phyloP scores from a whole-genome alignment of 2,888 invertebrate species.

The Octonoba sinensis region DNA sequence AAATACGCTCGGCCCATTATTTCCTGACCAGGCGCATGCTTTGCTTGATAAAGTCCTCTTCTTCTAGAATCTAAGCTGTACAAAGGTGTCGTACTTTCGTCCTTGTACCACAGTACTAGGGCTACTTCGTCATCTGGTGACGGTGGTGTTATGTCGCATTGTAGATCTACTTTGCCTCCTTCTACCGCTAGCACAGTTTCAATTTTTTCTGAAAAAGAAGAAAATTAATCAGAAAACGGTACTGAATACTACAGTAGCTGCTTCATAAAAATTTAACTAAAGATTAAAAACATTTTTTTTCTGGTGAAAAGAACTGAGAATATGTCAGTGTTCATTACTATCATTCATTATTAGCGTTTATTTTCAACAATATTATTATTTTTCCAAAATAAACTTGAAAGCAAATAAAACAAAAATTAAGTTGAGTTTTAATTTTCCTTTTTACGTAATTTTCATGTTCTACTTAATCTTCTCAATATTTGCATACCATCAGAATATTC shows the following conservation, averaged over 20 bases:
- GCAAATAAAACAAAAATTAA: too few relatives aligned
- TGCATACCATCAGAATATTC: too few relatives aligned
- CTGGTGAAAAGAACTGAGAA: neutral
- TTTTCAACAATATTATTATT: too few relatives aligned
- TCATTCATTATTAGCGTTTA: too few relatives aligned
- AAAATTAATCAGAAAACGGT: neutral
- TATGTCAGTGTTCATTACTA: neutral
- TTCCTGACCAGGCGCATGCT: constrained; percentile 80
- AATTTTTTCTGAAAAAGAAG: constrained; percentile 60
- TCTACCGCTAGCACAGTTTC: constrained; percentile 68
- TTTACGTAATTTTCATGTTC: too few relatives aligned
- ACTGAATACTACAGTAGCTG: neutral
- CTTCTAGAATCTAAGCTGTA: constrained; percentile 66
- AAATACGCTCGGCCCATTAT: constrained; percentile 90
- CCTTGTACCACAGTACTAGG: constrained; percentile 91
- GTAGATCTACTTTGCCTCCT: constrained; percentile 78
- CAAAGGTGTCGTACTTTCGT: constrained; percentile 84
- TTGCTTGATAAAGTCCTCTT: constrained; percentile 66
- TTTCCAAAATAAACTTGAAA: too few relatives aligned
- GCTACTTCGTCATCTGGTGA: constrained; percentile 86
- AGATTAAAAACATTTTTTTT: neutral
- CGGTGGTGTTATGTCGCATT: constrained; percentile 88
- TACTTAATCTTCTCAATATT: too few relatives aligned
- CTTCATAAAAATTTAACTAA: neutral
- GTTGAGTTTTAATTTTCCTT: too few relatives aligned